Percentiles rank a stretch among this genome's conserved stretches.
phyloP scores from a whole-genome alignment of 2,797 vertebrate species.

The Aulostomus chinensis region DNA sequence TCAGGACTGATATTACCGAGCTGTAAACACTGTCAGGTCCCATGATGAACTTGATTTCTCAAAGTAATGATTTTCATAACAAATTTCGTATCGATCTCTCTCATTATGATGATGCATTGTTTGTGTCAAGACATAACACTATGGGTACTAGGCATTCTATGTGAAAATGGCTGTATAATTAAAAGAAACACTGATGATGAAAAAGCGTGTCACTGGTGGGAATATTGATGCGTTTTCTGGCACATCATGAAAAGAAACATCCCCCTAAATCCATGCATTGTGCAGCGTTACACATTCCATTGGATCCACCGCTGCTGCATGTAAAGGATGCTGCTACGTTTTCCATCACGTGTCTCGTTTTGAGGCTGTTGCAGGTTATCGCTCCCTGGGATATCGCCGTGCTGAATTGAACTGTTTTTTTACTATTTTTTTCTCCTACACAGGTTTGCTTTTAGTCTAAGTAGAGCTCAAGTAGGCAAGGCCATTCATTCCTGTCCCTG shows the following conservation, averaged over 20 bases:
- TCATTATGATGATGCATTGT: conserved; percentile 51
- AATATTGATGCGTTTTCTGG: conserved; percentile 7
- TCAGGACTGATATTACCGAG: conserved; percentile 48
- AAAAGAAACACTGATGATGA: conserved; percentile 48
- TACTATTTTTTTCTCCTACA: conserved; percentile 7
- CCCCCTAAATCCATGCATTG: conserved; percentile 17
- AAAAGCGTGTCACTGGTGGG: conserved; percentile 31
- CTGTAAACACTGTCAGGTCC: conserved; percentile 37
- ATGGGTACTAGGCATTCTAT: conserved; percentile 48
- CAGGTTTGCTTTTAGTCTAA: conserved; percentile 20
- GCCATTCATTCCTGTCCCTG: conserved; percentile 15
- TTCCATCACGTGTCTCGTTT: conserved; percentile 29
- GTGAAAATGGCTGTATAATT: conserved; percentile 59
- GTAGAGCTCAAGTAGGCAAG: conserved; percentile 7
- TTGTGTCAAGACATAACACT: conserved; percentile 56
- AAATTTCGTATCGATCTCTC: conserved; percentile 51
- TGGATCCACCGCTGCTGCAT: conserved; percentile 36
- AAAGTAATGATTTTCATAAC: conserved; percentile 44
- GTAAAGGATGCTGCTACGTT: conserved; percentile 36
- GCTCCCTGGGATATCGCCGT: conserved; percentile 3
- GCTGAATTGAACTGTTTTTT: conserved; percentile 3
- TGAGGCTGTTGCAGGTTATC: too few species aligned
- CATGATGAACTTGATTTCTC: conserved; percentile 22
- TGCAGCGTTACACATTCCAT: conserved; percentile 26
- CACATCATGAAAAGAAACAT: neutral